Conservation (phyloP, 2,113 vertebrate species). For the Dicerorhinus sumatrensis region DNA sequence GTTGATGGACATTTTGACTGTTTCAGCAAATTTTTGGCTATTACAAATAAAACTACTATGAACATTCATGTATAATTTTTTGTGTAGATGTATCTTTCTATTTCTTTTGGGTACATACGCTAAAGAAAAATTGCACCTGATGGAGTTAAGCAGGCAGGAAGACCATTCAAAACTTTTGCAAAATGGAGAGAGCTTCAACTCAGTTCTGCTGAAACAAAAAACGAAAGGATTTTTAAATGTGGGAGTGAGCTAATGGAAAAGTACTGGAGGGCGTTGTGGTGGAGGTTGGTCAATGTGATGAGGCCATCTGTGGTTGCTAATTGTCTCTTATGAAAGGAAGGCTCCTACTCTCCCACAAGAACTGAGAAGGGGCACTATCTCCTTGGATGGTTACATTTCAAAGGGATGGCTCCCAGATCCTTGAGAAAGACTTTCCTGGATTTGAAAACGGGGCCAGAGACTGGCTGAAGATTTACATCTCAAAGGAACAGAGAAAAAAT, state of each 20-base stretch:
- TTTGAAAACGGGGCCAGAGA: neutral
- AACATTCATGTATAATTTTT: neutral
- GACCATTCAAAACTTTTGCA: neutral
- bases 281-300: neutral
- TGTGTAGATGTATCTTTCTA: neutral
- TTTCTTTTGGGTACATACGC: neutral
- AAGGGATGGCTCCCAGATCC: neutral
- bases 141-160: neutral
- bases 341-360: rapidly evolving
- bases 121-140: neutral
- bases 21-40: neutral
- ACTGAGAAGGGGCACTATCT: neutral
- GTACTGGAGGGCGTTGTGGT: neutral
- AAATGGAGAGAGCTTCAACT: neutral
- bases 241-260: neutral
- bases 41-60: neutral
- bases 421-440: neutral
- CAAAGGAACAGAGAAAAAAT: neutral
- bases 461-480: neutral
- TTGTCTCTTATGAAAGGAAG: neutral
- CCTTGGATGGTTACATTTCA: neutral
- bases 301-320: neutral
- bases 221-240: neutral
- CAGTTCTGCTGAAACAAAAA: neutral
- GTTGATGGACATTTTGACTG: neutral